These are phyloP conservation scores for Allobates femoralis DNA, from an alignment of 2,797 vertebrate genomes.

Conservation along the genomic window DNA sequence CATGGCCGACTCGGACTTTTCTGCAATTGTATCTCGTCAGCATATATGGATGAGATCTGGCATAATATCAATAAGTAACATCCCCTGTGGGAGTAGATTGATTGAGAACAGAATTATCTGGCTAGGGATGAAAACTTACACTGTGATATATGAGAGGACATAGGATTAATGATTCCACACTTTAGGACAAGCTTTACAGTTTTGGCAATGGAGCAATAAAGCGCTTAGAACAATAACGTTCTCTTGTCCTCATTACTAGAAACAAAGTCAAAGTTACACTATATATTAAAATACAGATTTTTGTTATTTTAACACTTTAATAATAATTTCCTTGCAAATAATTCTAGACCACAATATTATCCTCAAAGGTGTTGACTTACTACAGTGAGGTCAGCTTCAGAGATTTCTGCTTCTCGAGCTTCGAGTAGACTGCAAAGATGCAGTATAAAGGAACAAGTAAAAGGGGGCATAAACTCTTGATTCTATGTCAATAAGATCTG, in stretches of 20 bases:
- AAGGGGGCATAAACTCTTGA: no score
- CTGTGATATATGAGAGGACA: conserved; percentile 35
- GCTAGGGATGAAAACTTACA: conserved; percentile 49
- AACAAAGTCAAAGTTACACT: background rate
- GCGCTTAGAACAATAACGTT: background rate
- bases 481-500: background rate
- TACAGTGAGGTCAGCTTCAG: no score
- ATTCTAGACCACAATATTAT: no score
- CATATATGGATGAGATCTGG: conserved; percentile 61
- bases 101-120: conserved; percentile 53
- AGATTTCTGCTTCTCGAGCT: no score
- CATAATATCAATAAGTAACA: conserved; percentile 61
- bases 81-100: conserved; percentile 56
- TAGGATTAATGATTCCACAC: conserved; percentile 33
- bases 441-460: no score
- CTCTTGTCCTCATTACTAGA: background rate
- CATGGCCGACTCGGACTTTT: conserved; percentile 36
- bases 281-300: background rate
- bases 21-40: conserved; percentile 55
- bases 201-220: background rate
- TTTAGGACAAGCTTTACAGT: conserved; percentile 23
- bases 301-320: background rate
- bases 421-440: no score
- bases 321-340: no score
- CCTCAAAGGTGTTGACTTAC: no score